These are phyloP conservation scores for Antheraea mylitta DNA, from an alignment of 1,140 invertebrate genomes.

Conservation along the genomic window DNA sequence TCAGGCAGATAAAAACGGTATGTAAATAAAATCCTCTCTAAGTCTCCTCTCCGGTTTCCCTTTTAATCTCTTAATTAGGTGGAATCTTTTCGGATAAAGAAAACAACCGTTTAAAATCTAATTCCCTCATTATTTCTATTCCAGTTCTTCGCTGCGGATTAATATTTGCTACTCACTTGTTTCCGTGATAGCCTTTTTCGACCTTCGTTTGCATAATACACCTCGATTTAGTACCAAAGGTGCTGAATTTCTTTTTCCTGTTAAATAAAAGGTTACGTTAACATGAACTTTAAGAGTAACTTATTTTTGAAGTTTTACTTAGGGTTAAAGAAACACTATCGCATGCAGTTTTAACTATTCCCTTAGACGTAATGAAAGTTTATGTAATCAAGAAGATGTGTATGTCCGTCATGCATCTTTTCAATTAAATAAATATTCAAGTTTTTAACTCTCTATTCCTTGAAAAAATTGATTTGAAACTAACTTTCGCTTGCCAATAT, in stretches of 20 bases:
- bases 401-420: no score
- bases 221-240: slow-evolving; percentile 24
- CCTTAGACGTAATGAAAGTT: no score
- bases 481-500: no score
- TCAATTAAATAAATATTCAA: no score
- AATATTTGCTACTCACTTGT: slow-evolving; percentile 25
- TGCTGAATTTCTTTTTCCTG: slow-evolving; percentile 37
- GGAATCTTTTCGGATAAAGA: slow-evolving; percentile 10
- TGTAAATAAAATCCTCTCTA: slow-evolving; percentile 26
- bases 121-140: not conserved
- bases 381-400: no score
- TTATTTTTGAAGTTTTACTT: no score
- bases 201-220: slow-evolving; percentile 20
- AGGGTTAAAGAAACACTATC: no score
- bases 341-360: no score
- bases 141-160: not conserved
- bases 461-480: no score
- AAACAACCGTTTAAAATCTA: not conserved
- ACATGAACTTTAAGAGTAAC: no score
- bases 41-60: slow-evolving; percentile 10
- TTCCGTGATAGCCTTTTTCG: slow-evolving; percentile 26
- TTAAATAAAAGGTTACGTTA: slow-evolving; percentile 2
- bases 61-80: slow-evolving; percentile 11
- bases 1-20: slow-evolving; percentile 28
- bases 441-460: no score